phyloP scores from a whole-genome alignment of 2,888 invertebrate species.

The Plebejus argus region DNA sequence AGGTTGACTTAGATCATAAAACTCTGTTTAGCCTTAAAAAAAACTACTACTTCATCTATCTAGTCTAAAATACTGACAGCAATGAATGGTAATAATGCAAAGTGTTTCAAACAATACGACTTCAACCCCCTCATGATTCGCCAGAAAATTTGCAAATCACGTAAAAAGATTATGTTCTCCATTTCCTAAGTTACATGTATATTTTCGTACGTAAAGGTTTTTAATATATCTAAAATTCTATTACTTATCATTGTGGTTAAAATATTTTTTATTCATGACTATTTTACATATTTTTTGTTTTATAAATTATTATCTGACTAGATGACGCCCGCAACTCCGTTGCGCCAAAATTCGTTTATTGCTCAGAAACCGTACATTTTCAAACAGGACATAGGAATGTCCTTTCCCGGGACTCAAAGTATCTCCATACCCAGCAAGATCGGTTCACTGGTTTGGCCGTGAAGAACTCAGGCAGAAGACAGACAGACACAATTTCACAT shows the following conservation, averaged over 20 bases:
- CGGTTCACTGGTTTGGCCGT: no score
- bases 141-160: not conserved
- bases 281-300: no score
- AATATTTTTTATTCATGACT: not conserved
- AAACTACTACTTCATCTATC: not conserved
- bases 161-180: constrained; percentile 2
- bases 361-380: no score
- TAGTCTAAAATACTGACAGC: not conserved
- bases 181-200: not conserved
- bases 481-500: no score
- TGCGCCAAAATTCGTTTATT: no score
- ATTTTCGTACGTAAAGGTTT: not conserved
- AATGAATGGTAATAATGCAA: not conserved
- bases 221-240: not conserved
- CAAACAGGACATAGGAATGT: no score
- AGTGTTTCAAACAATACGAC: not conserved
- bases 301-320: no score
- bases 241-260: not conserved
- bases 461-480: no score
- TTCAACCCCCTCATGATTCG: not conserved
- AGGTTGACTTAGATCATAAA: not conserved
- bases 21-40: not conserved
- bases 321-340: no score
- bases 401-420: no score
- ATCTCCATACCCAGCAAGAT: no score